Conservation (phyloP, 2,888 invertebrate genomes). For the Abscondita cerata region DNA sequence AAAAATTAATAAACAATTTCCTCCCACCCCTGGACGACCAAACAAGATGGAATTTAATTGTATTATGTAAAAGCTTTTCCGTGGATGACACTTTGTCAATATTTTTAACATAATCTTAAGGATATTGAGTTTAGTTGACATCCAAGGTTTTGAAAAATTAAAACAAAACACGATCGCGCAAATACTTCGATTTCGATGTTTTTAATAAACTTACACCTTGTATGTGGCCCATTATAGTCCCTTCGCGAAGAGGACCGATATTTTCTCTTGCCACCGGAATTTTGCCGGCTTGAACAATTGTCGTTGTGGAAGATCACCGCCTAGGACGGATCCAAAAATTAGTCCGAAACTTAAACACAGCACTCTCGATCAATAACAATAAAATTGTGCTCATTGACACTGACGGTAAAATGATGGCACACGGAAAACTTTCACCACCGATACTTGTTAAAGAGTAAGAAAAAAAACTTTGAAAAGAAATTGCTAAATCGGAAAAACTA, state of each 20-base stretch:
- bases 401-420: not conserved
- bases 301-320: constrained; percentile 17
- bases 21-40: too few species aligned
- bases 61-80: constrained; percentile 15
- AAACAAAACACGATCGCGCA: too few species aligned
- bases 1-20: not conserved
- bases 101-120: not conserved
- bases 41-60: constrained; percentile 9
- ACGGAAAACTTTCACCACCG: not conserved
- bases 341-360: constrained; percentile 21
- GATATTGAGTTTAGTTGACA: not conserved
- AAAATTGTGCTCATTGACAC: constrained; percentile 35
- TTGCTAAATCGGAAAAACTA: not conserved
- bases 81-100: constrained; percentile 8
- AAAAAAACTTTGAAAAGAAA: not conserved
- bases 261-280: constrained; percentile 59
- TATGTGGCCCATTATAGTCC: constrained; percentile 60
- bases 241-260: constrained; percentile 57
- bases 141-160: too few species aligned
- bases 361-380: constrained; percentile 14
- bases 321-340: constrained; percentile 30
- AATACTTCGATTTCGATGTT: not conserved
- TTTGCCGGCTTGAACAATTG: constrained; percentile 46
- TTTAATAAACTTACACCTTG: constrained; percentile 54
- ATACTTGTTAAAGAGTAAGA: not conserved